Percentiles rank a stretch among this genome's conserved stretches.
phyloP scores from a whole-genome alignment of 2,113 vertebrate genomes.

The Pseudolaguvia tuberculata region DNA sequence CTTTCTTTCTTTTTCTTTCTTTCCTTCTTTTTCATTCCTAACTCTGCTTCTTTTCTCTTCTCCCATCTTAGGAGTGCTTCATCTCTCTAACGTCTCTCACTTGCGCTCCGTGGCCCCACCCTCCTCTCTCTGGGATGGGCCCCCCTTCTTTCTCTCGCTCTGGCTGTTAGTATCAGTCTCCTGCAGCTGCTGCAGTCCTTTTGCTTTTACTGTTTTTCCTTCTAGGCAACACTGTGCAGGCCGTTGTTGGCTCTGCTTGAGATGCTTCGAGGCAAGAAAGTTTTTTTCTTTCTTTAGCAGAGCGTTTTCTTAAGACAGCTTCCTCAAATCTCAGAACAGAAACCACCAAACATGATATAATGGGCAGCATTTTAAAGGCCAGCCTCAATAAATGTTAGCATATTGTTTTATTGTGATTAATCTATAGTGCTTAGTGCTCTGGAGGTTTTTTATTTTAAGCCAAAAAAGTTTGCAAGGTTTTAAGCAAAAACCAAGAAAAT shows the following conservation, averaged over 20 bases:
- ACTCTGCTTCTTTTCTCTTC: constrained; percentile 6
- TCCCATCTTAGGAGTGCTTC: constrained; percentile 30
- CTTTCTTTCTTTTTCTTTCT: neutral
- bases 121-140: constrained; percentile 19
- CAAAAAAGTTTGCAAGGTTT: neutral
- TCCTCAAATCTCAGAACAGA: constrained; percentile 25
- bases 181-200: constrained; percentile 44
- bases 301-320: neutral
- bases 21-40: neutral
- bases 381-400: neutral
- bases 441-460: neutral
- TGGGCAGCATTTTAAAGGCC: neutral
- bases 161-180: constrained; percentile 48
- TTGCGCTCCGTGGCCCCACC: constrained; percentile 11
- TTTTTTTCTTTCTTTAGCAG: neutral
- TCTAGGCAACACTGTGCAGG: neutral
- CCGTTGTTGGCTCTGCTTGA: neutral
- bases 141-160: constrained; percentile 1
- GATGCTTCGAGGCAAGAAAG: neutral
- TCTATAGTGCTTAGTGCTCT: neutral
- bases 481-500: neutral
- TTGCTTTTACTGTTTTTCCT: constrained; percentile 6
- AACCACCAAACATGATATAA: neutral
- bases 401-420: neutral
- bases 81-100: constrained; percentile 34